Evolutionary conservation across 2,797 vertebrate genomes (phyloP).

Genomic region (Chaetophractus vellerosus): DNA sequence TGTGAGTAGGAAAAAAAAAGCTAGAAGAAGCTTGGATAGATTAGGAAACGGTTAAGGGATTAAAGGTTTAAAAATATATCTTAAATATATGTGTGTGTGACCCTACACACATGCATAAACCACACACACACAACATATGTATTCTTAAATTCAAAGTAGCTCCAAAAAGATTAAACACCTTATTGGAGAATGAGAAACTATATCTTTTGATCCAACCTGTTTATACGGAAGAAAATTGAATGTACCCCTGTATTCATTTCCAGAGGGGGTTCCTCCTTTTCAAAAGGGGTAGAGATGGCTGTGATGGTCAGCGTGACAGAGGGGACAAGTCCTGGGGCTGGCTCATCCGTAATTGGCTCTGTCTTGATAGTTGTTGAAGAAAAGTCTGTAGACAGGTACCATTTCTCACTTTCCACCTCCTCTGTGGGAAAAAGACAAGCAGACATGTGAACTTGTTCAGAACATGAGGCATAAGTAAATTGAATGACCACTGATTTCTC

Average conservation of each 20-base stretch:
- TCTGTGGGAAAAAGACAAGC: slow-evolving; percentile 84
- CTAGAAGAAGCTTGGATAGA: too few species aligned
- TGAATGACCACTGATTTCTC: neutral
- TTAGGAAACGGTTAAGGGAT: too few species aligned
- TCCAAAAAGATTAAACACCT: neutral
- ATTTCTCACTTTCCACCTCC: slow-evolving; percentile 94
- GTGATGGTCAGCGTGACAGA: slow-evolving; percentile 92
- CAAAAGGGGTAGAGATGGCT: slow-evolving; percentile 77
- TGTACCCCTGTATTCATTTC: slow-evolving; percentile 87
- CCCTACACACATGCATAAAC: rapidly evolving
- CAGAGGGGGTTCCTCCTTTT: slow-evolving; percentile 85
- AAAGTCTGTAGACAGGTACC: slow-evolving; percentile 93
- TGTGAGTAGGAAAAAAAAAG: too few species aligned
- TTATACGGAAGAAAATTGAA: slow-evolving; percentile 58
- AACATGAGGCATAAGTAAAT: neutral
- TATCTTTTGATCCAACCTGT: neutral
- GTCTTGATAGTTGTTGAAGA: slow-evolving; percentile 93
- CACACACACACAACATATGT: neutral
- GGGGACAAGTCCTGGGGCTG: slow-evolving; percentile 92
- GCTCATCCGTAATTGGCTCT: slow-evolving; percentile 92
- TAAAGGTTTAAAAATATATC: too few species aligned
- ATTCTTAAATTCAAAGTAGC: neutral
- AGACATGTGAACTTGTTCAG: neutral
- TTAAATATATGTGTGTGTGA: neutral
- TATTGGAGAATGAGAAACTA: neutral